Percentiles rank a stretch among this genome's conserved stretches.
Conservation (phyloP, 2,797 vertebrate species). For the Limnodromus scolopaceus region DNA sequence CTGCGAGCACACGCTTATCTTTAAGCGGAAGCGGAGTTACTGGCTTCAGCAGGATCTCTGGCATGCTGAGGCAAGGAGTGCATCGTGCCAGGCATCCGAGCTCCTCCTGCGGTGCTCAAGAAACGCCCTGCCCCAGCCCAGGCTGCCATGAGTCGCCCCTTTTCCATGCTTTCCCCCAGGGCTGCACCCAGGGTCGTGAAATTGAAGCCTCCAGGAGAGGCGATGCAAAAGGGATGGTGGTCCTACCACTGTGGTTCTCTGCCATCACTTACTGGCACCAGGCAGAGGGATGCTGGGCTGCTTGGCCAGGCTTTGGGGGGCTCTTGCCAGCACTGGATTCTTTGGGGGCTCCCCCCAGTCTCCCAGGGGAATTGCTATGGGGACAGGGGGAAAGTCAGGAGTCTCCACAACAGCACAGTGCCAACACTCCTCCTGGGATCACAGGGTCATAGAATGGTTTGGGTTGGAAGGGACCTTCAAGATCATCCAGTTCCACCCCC, state of each 20-base stretch:
- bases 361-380: not conserved
- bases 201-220: fast-evolving
- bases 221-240: fast-evolving
- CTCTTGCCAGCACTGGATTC: not conserved
- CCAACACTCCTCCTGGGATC: fast-evolving
- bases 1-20: not conserved
- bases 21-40: not conserved
- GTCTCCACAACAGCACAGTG: not conserved
- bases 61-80: fast-evolving
- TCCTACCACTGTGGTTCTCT: not conserved
- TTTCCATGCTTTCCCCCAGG: fast-evolving
- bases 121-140: not conserved
- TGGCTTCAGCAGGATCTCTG: not conserved
- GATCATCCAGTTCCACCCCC: too few species aligned
- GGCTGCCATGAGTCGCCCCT: fast-evolving
- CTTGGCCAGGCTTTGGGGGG: not conserved
- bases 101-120: not conserved
- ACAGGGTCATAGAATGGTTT: not conserved
- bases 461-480: too few species aligned
- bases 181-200: fast-evolving
- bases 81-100: not conserved
- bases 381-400: not conserved
- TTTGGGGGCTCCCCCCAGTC: fast-evolving
- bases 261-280: not conserved
- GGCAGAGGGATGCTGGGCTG: not conserved